These are phyloP conservation scores for Neomicropteryx cornuta DNA, from an alignment of 1,140 invertebrate species.

Conservation along the genomic window DNA sequence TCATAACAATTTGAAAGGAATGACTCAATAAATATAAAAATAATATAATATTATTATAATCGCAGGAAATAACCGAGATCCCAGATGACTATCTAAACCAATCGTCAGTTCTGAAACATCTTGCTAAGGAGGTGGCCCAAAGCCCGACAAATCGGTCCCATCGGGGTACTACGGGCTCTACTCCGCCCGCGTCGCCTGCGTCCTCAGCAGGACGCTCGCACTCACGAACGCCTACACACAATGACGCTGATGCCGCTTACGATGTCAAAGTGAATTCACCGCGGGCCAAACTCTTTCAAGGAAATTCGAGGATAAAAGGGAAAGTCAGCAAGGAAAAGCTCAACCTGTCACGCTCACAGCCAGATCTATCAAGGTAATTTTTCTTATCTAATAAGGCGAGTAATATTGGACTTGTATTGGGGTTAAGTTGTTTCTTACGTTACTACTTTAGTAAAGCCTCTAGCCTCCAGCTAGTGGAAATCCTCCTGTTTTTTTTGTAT, in stretches of 20 bases:
- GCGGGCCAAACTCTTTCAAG: constrained; percentile 30
- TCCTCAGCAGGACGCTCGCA: constrained; percentile 8
- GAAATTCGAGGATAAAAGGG: too few species aligned
- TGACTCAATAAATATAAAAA: too few species aligned
- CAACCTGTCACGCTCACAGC: constrained; percentile 60
- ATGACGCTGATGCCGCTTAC: constrained; percentile 15
- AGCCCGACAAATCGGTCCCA: constrained; percentile 37
- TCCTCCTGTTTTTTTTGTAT: too few species aligned
- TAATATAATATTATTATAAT: too few species aligned
- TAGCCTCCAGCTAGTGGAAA: too few species aligned
- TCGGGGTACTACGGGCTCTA: constrained; percentile 18
- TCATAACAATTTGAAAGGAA: too few species aligned
- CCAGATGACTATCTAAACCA: constrained; percentile 77
- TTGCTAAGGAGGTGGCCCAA: constrained; percentile 67
- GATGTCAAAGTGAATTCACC: constrained; percentile 28
- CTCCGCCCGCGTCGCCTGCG: constrained; percentile 23
- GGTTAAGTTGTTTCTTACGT: too few species aligned
- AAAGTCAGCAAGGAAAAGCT: constrained; percentile 48
- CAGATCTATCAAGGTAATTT: constrained; percentile 36
- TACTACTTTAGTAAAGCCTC: too few species aligned
- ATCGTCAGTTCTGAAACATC: constrained; percentile 74
- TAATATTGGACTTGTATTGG: too few species aligned
- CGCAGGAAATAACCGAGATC: constrained; percentile 75
- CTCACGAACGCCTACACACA: too few species aligned
- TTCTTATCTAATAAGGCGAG: too few species aligned